A percentile compares a stretch with the other conserved stretches of the same genome.
Conservation (phyloP, 2,113 vertebrate genomes). For the Ceyx cyanopectus region DNA sequence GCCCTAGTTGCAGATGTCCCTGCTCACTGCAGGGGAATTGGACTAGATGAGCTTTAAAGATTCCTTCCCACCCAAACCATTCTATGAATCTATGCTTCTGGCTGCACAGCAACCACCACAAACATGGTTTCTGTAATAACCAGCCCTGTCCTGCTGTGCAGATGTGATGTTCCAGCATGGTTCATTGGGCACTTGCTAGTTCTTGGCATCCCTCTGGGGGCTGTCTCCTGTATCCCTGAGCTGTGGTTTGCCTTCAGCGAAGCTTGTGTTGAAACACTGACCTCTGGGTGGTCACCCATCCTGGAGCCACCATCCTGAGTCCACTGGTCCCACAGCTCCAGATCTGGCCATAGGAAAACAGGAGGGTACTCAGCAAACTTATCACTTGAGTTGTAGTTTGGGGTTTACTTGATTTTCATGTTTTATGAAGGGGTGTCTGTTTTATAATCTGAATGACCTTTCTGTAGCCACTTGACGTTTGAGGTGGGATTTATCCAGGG, state of each 20-base stretch:
- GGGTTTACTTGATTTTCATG: background rate
- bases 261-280: background rate
- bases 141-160: accelerated
- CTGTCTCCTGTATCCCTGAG: background rate
- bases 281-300: background rate
- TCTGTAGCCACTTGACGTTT: background rate
- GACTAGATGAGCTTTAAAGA: background rate
- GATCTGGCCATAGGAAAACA: background rate
- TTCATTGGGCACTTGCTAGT: background rate
- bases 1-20: background rate
- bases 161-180: accelerated
- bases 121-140: background rate
- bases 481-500: background rate
- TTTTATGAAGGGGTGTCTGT: background rate
- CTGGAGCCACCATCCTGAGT: background rate
- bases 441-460: background rate
- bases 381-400: background rate
- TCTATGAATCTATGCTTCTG: background rate
- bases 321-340: background rate
- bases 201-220: background rate
- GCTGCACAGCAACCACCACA: accelerated
- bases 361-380: background rate
- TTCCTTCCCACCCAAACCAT: background rate
- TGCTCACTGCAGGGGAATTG: background rate
- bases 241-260: background rate